Evolutionary conservation across 1,140 invertebrate genomes (phyloP).

Genomic region (Protaetia brevitarsis): DNA sequence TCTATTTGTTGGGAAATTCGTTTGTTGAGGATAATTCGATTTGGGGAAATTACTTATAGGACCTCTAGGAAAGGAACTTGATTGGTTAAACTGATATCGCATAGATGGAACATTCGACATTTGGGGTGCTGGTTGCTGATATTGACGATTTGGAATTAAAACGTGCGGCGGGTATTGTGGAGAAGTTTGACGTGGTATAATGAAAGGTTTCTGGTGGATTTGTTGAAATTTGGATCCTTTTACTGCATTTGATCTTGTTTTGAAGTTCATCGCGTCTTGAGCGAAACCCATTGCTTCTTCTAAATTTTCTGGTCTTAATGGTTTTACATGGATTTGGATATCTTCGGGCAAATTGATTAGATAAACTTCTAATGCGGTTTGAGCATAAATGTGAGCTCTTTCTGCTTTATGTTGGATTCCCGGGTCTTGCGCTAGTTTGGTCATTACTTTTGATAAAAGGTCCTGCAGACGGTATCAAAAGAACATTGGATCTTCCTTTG

Average conservation of each 20-base stretch:
- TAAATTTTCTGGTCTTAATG: background rate
- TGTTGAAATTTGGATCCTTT: background rate
- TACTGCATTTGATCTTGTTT: background rate
- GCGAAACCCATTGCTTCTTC: background rate
- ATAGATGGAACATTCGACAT: too few relatives aligned
- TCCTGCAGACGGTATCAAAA: background rate
- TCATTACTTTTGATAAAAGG: background rate
- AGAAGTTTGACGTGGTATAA: background rate
- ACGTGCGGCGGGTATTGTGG: too few relatives aligned
- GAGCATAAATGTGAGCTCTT: too few relatives aligned
- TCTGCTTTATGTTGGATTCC: background rate
- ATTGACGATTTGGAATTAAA: too few relatives aligned
- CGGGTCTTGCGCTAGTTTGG: background rate
- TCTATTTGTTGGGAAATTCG: too few relatives aligned
- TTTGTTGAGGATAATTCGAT: too few relatives aligned
- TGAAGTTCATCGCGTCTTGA: background rate
- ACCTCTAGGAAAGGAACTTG: too few relatives aligned
- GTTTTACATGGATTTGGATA: background rate
- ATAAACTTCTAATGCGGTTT: background rate
- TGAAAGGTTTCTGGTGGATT: background rate
- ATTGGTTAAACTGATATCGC: too few relatives aligned
- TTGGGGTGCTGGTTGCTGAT: too few relatives aligned
- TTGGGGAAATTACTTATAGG: too few relatives aligned
- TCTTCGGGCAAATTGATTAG: background rate
- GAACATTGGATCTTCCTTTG: background rate